Evolutionary conservation across 2,113 vertebrate species (phyloP).

Genomic region (Thamnaconus septentrionalis): DNA sequence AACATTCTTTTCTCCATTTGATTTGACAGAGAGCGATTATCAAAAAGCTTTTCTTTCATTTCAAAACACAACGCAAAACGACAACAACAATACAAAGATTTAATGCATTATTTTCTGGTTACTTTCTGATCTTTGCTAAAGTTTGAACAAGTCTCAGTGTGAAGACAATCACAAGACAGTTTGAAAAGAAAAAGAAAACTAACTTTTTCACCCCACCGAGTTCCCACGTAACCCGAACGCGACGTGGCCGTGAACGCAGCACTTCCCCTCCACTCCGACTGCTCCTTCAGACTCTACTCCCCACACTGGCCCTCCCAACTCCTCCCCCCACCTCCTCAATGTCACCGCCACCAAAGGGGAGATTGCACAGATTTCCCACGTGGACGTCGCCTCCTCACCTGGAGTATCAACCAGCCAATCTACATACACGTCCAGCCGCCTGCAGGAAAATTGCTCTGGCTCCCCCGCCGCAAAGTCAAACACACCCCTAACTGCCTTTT

Average conservation of each 20-base stretch:
- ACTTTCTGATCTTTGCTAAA: neutral
- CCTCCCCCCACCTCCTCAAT: constrained; percentile 67
- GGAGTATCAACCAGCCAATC: constrained; percentile 68
- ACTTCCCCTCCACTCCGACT: neutral
- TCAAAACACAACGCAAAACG: too few relatives aligned
- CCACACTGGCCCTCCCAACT: constrained; percentile 43
- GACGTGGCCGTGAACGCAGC: too few relatives aligned
- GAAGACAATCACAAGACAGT: too few relatives aligned
- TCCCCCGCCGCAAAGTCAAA: constrained; percentile 72
- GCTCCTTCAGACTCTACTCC: neutral
- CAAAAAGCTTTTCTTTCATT: too few relatives aligned
- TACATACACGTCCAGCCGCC: constrained; percentile 71
- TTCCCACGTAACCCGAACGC: too few relatives aligned
- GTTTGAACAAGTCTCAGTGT: neutral
- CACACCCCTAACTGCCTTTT: constrained; percentile 74
- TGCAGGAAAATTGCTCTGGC: constrained; percentile 67
- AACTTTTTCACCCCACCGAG: too few relatives aligned
- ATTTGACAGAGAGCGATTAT: too few relatives aligned
- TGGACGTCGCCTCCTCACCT: constrained; percentile 75
- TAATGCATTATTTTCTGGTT: neutral
- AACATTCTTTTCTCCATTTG: too few relatives aligned
- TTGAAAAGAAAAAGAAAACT: too few relatives aligned
- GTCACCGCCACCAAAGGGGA: constrained; percentile 66
- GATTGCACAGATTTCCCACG: constrained; percentile 75
- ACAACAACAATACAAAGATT: too few relatives aligned